Conservation (phyloP, 1,140 invertebrate genomes). For the Sesamia nonagrioides region DNA sequence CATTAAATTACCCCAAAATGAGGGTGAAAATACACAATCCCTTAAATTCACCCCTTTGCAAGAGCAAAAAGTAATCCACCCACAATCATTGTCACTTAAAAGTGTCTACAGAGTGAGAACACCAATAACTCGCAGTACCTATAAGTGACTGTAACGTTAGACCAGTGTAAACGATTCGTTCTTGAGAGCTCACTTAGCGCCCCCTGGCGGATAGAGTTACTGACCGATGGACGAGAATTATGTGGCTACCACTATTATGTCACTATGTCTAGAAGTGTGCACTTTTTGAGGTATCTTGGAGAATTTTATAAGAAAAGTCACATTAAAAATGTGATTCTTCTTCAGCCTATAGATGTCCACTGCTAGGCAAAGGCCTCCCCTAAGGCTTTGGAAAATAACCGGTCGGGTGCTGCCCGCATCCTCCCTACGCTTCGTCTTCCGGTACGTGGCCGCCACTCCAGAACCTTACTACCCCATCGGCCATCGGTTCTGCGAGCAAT, state of each 20-base stretch:
- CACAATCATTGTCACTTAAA: background rate
- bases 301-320: background rate
- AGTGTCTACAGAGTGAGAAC: background rate
- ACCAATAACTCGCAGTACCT: constrained; percentile 11
- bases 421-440: no score
- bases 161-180: constrained; percentile 12
- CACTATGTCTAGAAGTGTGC: constrained; percentile 17
- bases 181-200: constrained; percentile 29
- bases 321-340: no score
- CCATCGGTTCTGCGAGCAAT: no score
- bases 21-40: background rate
- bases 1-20: background rate
- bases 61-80: background rate
- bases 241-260: constrained; percentile 6
- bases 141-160: constrained; percentile 6
- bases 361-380: no score
- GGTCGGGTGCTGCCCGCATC: no score
- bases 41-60: background rate
- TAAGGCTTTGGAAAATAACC: no score
- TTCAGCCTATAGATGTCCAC: no score
- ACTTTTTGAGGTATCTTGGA: background rate
- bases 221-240: constrained; percentile 29
- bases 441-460: no score
- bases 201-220: constrained; percentile 27
- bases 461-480: no score